Evolutionary conservation across 1,140 invertebrate genomes (phyloP).

Genomic region (Tetramorium alpestre): DNA sequence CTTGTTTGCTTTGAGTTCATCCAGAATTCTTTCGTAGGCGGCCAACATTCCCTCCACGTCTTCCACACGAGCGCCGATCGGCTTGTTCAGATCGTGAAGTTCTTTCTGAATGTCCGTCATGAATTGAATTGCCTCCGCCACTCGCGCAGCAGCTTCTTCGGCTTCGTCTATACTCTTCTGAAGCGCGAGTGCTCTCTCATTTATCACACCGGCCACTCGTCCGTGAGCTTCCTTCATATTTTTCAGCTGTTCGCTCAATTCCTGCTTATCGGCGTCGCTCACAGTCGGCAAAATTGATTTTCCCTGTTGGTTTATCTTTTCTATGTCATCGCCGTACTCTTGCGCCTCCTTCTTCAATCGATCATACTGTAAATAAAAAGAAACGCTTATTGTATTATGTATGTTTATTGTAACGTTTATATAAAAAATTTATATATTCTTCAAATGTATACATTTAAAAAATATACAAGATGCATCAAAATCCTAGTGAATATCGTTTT

Average conservation of each 20-base stretch:
- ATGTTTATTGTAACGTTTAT: no score
- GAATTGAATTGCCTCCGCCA: conserved; percentile 93
- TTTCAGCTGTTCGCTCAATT: conserved; percentile 92
- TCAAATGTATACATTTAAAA: neutral
- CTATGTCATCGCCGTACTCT: conserved; percentile 89
- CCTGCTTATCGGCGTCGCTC: conserved; percentile 94
- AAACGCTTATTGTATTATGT: neutral
- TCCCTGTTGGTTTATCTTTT: conserved; percentile 91
- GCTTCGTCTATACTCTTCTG: conserved; percentile 92
- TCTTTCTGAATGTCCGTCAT: conserved; percentile 93
- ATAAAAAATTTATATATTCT: neutral
- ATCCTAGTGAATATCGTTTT: neutral
- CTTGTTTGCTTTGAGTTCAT: conserved; percentile 93
- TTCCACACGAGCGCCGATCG: conserved; percentile 93
- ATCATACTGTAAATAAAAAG: conserved; percentile 87
- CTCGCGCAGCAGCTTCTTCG: conserved; percentile 91
- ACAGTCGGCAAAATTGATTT: conserved; percentile 92
- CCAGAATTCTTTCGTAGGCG: conserved; percentile 92
- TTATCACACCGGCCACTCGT: conserved; percentile 90
- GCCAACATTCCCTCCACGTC: conserved; percentile 92
- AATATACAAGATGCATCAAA: conserved; percentile 20
- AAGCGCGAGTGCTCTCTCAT: conserved; percentile 90
- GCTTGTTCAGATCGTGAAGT: conserved; percentile 93
- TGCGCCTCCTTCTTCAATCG: conserved; percentile 92
- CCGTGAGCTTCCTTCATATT: conserved; percentile 91